These are phyloP conservation scores for Callocephalon fimbriatum DNA, from an alignment of 2,113 vertebrate genomes.

Conservation along the genomic window DNA sequence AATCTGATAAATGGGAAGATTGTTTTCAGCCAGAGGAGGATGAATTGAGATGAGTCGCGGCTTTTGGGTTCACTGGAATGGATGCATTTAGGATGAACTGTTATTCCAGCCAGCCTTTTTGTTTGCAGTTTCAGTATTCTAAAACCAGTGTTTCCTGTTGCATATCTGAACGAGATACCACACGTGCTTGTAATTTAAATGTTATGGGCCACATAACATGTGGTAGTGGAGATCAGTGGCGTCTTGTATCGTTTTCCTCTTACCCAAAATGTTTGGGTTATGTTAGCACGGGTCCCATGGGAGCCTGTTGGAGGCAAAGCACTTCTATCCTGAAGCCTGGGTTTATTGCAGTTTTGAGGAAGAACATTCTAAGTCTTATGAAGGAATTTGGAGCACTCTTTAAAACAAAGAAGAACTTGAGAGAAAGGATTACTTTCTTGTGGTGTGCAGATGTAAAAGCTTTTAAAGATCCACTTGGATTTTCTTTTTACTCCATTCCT, in stretches of 20 bases:
- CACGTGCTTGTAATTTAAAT: slow-evolving; percentile 65
- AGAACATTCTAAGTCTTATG: neutral
- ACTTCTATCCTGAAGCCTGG: neutral
- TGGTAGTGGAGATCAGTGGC: neutral
- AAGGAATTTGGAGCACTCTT: neutral
- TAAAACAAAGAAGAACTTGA: neutral
- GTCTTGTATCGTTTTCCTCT: neutral
- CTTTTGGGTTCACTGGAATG: neutral
- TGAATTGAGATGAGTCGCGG: neutral
- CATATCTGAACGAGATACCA: slow-evolving; percentile 24
- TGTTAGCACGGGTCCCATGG: neutral
- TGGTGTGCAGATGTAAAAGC: neutral
- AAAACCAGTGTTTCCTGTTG: slow-evolving; percentile 70
- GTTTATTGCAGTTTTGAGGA: neutral
- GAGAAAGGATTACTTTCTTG: neutral
- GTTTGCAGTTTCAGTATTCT: slow-evolving; percentile 8
- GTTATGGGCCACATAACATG: neutral
- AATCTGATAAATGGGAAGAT: neutral
- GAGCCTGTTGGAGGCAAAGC: neutral
- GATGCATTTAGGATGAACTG: neutral
- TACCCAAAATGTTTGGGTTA: neutral
- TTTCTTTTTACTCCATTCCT: neutral
- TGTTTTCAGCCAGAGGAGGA: neutral
- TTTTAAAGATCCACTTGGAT: neutral
- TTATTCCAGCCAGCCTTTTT: neutral